phyloP scores from a whole-genome alignment of 2,113 vertebrate species.

The Nerophis ophidion region DNA sequence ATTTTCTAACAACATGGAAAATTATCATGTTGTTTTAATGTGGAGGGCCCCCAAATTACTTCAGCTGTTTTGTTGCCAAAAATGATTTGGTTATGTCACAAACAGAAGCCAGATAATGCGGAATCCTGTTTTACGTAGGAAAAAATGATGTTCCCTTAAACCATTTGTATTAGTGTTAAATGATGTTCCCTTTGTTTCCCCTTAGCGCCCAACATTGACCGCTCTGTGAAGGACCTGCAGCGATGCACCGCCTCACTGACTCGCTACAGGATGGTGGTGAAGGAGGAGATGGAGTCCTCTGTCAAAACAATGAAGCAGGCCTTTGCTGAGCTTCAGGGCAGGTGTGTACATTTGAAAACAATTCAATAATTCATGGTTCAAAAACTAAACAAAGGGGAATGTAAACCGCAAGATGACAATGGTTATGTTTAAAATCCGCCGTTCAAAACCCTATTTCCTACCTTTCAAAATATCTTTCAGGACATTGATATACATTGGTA shows the following conservation, averaged over 20 bases:
- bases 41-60: too few species aligned
- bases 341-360: slow-evolving; percentile 60
- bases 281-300: slow-evolving; percentile 93
- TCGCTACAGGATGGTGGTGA: slow-evolving; percentile 89
- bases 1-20: too few species aligned
- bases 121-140: neutral
- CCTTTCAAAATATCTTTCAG: too few species aligned
- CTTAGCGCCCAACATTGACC: slow-evolving; percentile 87
- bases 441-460: too few species aligned
- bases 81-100: neutral
- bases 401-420: too few species aligned
- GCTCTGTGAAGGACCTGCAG: slow-evolving; percentile 94
- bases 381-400: too few species aligned
- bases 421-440: too few species aligned
- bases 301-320: slow-evolving; percentile 93
- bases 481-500: too few species aligned
- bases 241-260: slow-evolving; percentile 88
- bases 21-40: too few species aligned
- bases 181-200: slow-evolving; percentile 29
- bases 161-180: neutral
- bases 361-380: too few species aligned
- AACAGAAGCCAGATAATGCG: neutral
- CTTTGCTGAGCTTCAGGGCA: slow-evolving; percentile 89
- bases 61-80: neutral
- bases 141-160: neutral